Conservation (phyloP, 2,888 invertebrate genomes). For the Drosophila rubida region DNA sequence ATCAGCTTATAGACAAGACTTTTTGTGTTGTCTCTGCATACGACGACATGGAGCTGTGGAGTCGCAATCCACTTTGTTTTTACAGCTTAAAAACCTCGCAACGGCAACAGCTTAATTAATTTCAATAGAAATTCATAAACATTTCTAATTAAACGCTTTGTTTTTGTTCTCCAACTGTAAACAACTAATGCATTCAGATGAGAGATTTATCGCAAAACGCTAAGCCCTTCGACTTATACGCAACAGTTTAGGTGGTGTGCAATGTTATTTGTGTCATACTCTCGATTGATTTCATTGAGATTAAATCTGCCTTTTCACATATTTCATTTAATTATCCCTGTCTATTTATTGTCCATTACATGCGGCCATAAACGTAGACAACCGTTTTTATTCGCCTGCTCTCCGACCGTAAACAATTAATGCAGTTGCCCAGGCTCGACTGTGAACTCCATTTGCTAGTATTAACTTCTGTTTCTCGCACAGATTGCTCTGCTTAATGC, state of each 20-base stretch:
- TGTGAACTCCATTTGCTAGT: not conserved
- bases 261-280: no score
- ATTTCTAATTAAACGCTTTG: slow-evolving; percentile 18
- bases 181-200: not conserved
- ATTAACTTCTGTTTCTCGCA: not conserved
- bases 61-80: not conserved
- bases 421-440: not conserved
- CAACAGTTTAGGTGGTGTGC: no score
- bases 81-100: slow-evolving; percentile 15
- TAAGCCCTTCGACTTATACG: no score
- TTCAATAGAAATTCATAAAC: slow-evolving; percentile 8
- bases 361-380: not conserved
- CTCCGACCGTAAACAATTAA: not conserved
- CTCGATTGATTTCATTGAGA: not conserved
- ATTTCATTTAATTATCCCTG: not conserved
- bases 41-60: not conserved
- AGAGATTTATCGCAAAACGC: not conserved
- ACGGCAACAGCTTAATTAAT: slow-evolving; percentile 20
- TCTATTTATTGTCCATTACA: not conserved
- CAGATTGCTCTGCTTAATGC: not conserved
- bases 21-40: slow-evolving; percentile 16
- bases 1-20: slow-evolving; percentile 46
- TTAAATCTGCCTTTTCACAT: not conserved
- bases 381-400: not conserved
- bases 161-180: not conserved